Evolutionary conservation across 1,140 invertebrate species (phyloP), one percentile per base, ranked within the genome.

Genomic region (Aphelinus certus): DNA sequence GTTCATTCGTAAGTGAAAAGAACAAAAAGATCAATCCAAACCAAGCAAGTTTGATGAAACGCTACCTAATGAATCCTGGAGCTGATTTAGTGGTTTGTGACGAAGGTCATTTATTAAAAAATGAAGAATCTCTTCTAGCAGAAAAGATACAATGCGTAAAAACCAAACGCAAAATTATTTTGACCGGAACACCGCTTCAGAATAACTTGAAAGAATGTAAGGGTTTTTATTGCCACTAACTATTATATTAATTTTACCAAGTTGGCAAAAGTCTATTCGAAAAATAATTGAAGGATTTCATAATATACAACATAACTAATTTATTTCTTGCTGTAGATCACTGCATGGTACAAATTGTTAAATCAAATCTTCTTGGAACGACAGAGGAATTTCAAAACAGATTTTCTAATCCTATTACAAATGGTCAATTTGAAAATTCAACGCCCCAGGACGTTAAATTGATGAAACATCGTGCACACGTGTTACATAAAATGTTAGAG

Each of bases 341-440:
- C 85, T 96, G 95, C 83, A 98, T 98, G 97, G 94, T 98, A n/a
- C 92, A 95, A 77, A 98, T 98, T 88, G 95, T 98, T 5, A 98
- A 98, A 84, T 96, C 96, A 1, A 95, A 93, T 88, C 88, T 98
- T 2, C 86, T 98, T 4, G 97, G 97, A 76, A 96, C 94, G 1
- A 91, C 92, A 77, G 94, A 94, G 81, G 97, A 98, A 88, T 98
- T 96, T 85, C 88, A 91, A 77, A 97, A 97, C 81, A 90, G 95
- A 45, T 98, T 98, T 85, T 93, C 94, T 3, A 96, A 97, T 89
- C 96, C 96, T 1, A 99, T 99, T 80, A 93, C 90, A 58, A 98
- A 98, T 86, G 97, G 97, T 0, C 95, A 98, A 85, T 97, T 94
- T 87, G 94, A 93, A 0, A 95, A 99, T 88, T 98, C 97, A 0